Evolutionary conservation across 30 jellyfish, hydroid and myxozoan species (phyloP), one percentile per base, ranked within the genome.

Genomic region (Aurelia sp.): DNA sequence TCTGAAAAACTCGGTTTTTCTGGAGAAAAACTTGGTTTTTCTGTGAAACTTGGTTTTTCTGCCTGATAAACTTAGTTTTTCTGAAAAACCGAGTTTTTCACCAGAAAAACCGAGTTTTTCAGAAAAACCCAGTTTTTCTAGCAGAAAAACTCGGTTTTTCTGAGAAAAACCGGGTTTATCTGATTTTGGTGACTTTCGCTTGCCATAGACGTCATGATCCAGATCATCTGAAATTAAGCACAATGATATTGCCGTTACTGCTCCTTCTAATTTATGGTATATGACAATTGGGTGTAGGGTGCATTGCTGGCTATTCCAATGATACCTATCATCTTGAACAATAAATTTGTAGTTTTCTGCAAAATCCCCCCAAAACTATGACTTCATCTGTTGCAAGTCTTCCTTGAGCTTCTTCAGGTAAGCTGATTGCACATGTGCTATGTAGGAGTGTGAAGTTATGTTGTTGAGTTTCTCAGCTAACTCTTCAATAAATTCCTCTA

Each of bases 151-250:
- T n/a, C n/a, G n/a, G n/a, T n/a, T n/a, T n/a, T n/a, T n/a, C n/a
- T n/a, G n/a, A n/a, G n/a, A n/a, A n/a, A n/a, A n/a, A n/a, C n/a
- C n/a, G n/a, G n/a, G n/a, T n/a, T n/a, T n/a, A n/a, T n/a, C n/a
- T n/a, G n/a, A n/a, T n/a, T n/a, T n/a, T n/a, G n/a, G n/a, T n/a
- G n/a, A n/a, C n/a, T n/a, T n/a, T n/a, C n/a, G n/a, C n/a, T n/a
- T n/a, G n/a, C n/a, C n/a, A n/a, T n/a, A n/a, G n/a, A n/a, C n/a
- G n/a, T 87, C 87, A 70, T 87, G 96, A 38, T 67, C 76, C 20
- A 90, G 68, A 40, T 90, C 96, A 57, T 90, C 96, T 8, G 96
- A 90, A 35, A 82, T 73, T 70, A 82, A 61, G 74, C 86, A 90
- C 9, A 82, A 47, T 40, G 96, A 83, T 13, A 44, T 52, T 35